Evolutionary conservation across 2,797 vertebrate genomes (phyloP).

Genomic region (Zenarchopterus dispar): DNA sequence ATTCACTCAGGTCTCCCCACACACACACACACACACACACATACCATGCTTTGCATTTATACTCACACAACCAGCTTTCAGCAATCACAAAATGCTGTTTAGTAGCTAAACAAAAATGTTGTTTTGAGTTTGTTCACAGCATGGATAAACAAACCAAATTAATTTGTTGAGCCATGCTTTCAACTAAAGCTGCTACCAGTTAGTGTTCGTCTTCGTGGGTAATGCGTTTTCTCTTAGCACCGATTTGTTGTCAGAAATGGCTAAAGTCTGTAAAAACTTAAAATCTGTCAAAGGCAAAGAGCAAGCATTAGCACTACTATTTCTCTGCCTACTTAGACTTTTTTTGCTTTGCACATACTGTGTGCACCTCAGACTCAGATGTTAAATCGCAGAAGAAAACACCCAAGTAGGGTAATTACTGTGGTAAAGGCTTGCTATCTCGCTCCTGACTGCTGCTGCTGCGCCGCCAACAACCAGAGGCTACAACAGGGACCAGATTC

Average conservation of each 20-base stretch:
- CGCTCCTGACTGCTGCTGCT: conserved; percentile 1
- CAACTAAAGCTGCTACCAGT: no score
- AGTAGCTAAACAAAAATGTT: no score
- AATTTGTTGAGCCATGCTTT: no score
- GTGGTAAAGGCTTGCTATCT: neutral
- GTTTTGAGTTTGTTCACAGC: no score
- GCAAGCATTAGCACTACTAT: neutral
- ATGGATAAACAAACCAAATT: no score
- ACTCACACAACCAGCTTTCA: no score
- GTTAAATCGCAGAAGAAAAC: neutral
- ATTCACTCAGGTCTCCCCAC: neutral
- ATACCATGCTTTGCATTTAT: neutral
- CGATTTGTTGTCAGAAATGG: neutral
- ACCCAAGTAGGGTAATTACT: neutral
- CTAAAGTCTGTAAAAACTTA: neutral
- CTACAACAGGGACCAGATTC: neutral
- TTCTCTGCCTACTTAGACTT: neutral
- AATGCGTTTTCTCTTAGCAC: neutral
- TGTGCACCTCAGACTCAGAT: neutral
- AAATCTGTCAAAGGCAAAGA: neutral
- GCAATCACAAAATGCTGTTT: no score
- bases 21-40: neutral
- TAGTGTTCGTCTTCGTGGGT: no score
- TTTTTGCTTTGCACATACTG: neutral
- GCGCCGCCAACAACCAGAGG: conserved; percentile 1